Evolutionary conservation across 2,888 invertebrate species (phyloP).

Genomic region (Tupiocoris notatus): DNA sequence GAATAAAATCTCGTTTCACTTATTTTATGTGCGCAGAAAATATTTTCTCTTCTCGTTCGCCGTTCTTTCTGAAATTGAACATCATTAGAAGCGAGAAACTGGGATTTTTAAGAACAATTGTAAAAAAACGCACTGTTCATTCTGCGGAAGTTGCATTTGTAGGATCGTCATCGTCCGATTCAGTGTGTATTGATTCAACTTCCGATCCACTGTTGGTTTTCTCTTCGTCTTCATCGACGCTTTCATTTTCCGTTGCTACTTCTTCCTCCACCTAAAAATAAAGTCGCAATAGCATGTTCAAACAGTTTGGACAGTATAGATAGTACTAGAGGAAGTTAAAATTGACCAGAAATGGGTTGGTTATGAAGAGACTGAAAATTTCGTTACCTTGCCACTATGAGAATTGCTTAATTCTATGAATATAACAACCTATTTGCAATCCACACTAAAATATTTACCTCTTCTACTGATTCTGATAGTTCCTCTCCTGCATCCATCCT

Average conservation of each 20-base stretch:
- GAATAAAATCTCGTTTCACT: too few relatives aligned
- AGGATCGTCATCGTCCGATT: neutral
- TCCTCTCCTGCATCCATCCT: neutral
- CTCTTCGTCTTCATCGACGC: neutral
- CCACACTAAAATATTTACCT: neutral
- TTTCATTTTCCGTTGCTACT: neutral
- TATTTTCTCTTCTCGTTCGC: too few relatives aligned
- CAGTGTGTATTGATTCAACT: conserved; percentile 8
- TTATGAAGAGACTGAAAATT: too few relatives aligned
- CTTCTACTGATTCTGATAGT: neutral
- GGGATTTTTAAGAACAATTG: too few relatives aligned
- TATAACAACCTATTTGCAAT: neutral
- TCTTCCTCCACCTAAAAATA: neutral
- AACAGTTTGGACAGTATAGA: too few relatives aligned
- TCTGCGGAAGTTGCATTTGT: neutral
- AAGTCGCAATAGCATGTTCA: neutral
- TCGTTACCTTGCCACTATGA: too few relatives aligned
- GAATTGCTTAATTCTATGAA: too few relatives aligned
- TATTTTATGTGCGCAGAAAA: too few relatives aligned
- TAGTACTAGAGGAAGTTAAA: too few relatives aligned
- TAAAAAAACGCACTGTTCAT: neutral
- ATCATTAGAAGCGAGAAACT: too few relatives aligned
- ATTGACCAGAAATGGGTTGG: too few relatives aligned
- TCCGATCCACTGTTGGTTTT: conserved; percentile 7
- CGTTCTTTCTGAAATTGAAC: too few relatives aligned